Evolutionary conservation across 2,888 invertebrate genomes (phyloP).

Genomic region (Capitulum mitella): DNA sequence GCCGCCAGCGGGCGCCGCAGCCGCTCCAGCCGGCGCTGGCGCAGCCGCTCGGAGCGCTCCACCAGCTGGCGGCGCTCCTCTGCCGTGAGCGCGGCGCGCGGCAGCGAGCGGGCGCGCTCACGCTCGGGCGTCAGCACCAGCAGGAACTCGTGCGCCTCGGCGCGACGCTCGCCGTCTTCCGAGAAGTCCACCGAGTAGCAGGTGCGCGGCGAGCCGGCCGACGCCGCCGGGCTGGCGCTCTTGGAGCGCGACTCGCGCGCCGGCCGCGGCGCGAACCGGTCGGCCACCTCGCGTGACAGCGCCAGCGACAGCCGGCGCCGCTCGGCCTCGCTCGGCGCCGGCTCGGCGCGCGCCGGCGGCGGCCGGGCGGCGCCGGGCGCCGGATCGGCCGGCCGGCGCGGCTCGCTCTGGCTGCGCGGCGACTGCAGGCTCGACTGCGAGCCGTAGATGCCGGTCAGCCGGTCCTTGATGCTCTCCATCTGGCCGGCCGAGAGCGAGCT

Average conservation of each 20-base stretch:
- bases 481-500: conserved; percentile 78
- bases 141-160: conserved; percentile 40
- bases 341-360: conserved; percentile 60
- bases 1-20: conserved; percentile 36
- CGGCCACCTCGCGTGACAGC: conserved; percentile 79
- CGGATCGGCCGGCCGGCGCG: conserved; percentile 67
- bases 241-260: neutral
- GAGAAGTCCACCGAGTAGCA: conserved; percentile 48
- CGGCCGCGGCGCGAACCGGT: conserved; percentile 42
- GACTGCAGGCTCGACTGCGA: conserved; percentile 38
- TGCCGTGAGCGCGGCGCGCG: conserved; percentile 38
- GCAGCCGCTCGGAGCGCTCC: conserved; percentile 44
- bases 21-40: conserved; percentile 43
- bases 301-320: conserved; percentile 78
- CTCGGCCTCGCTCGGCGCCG: conserved; percentile 74
- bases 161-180: conserved; percentile 41
- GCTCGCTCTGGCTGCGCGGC: neutral
- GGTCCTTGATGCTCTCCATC: conserved; percentile 67
- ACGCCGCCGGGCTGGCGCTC: neutral
- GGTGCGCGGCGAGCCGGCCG: conserved; percentile 46
- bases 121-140: conserved; percentile 42
- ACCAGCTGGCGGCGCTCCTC: neutral
- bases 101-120: conserved; percentile 24
- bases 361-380: neutral
- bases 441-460: conserved; percentile 72